phyloP scores from a whole-genome alignment of 2,113 vertebrate species.

The Crotalus helleri region DNA sequence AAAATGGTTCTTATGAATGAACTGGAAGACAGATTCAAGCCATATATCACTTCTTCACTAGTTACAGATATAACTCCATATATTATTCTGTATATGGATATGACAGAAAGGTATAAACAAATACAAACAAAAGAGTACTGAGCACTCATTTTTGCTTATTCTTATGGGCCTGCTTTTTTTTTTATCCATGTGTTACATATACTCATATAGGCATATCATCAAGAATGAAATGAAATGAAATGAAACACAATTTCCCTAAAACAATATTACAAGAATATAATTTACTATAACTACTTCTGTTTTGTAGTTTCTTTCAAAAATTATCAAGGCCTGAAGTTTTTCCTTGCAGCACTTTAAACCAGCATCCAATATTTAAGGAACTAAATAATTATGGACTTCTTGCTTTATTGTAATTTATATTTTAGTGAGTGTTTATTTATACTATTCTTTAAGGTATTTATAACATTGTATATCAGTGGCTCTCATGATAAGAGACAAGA shows the following conservation, averaged over 20 bases:
- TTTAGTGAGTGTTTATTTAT: not conserved
- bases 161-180: not conserved
- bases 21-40: not conserved
- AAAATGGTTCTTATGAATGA: slow-evolving; percentile 22
- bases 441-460: not conserved
- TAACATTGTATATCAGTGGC: not conserved
- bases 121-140: not conserved
- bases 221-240: not conserved
- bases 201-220: not conserved
- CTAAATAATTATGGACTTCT: not conserved
- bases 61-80: slow-evolving; percentile 28
- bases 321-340: not conserved
- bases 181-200: not conserved
- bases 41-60: slow-evolving; percentile 7
- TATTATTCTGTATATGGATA: slow-evolving; percentile 46
- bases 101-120: slow-evolving; percentile 41
- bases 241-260: not conserved
- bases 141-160: not conserved
- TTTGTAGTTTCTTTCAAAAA: not conserved
- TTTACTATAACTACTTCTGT: not conserved
- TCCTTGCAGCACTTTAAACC: not conserved
- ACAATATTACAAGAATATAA: not conserved
- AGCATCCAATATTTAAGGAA: not conserved
- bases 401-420: not conserved
- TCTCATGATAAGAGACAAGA: not conserved